Base-by-base conservation (phyloP, 2,113 vertebrate genomes). In the Brachirus orientalis region DNA sequence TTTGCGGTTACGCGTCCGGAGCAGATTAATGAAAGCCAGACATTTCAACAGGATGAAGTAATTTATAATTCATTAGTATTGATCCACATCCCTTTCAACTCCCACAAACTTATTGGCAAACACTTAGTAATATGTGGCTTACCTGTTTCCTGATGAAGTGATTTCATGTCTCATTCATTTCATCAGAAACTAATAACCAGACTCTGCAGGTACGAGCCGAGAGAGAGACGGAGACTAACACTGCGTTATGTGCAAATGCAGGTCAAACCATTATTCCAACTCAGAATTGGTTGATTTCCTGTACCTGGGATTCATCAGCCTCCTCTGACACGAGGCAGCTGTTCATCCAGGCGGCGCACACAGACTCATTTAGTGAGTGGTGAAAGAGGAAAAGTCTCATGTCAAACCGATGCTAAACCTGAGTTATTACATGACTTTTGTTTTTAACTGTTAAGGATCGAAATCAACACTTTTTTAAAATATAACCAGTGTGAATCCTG, bases 251-350 rank as follows among this genome's bases (percentile, higher is more conserved):
- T n/a, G 28, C 8, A 38, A 33, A 51, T 28, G 54, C 20, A 11
- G 61, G 38, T 69, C 28, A 4, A 47, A 62, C 6, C 60, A n/a
- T 17, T 52, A 19, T 58, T 47, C 28, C 62, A 33, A 17, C 67
- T 62, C 71, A 44, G 52, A 70, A 52, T 41, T 37, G 61, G 75
- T 51, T 65, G 43, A 17, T 63, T 70, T 38, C 19, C 44, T 70
- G 54, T 38, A 44, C 40, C 50, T 16, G n/a, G 41, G 65, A 70
- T 50, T 58, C 72, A 70, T 71, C 66, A 19, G 48, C 56, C 77
- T 75, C 51, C 18, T 45, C 33, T 61, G 66, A 17, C 50, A 45
- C 1, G 14, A 59, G 46, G 14, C 50, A 18, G 50, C 45, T 28
- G 69, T 28, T 56, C 36, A 18, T 33, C 41, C 20, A 16, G 41